Evolutionary conservation across 2,888 invertebrate genomes (phyloP).

Genomic region (Cheilosia impressa): DNA sequence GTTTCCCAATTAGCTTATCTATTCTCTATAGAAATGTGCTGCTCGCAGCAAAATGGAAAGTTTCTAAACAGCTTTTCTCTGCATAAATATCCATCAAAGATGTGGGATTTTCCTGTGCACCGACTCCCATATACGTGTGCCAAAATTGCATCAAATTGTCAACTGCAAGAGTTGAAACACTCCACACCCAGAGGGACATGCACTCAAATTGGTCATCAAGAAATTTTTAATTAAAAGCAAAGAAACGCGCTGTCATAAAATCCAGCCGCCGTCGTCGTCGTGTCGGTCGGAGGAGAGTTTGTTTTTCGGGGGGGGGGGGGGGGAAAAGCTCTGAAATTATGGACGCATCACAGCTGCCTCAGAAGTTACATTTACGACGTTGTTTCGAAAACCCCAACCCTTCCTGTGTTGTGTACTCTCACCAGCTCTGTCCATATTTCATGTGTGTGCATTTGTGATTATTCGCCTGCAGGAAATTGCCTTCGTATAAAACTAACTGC

Average conservation of each 20-base stretch:
- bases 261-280: not conserved
- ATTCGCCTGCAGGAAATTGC: slow-evolving; percentile 61
- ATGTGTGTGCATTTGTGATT: slow-evolving; percentile 36
- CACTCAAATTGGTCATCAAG: slow-evolving; percentile 59
- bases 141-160: slow-evolving; percentile 21
- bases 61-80: not conserved
- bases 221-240: slow-evolving; percentile 65
- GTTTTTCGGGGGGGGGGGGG: slow-evolving; percentile 3
- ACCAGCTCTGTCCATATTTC: not conserved
- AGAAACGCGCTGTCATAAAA: slow-evolving; percentile 28
- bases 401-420: not conserved
- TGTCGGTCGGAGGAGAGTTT: slow-evolving; percentile 2
- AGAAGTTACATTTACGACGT: slow-evolving; percentile 27
- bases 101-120: not conserved
- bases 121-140: not conserved
- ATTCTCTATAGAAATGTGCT: not conserved
- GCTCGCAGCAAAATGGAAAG: not conserved
- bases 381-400: slow-evolving; percentile 43
- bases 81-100: not conserved
- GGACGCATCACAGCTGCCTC: slow-evolving; percentile 41
- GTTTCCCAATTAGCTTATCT: slow-evolving; percentile 33
- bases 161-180: slow-evolving; percentile 31
- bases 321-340: slow-evolving; percentile 35
- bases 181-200: slow-evolving; percentile 19
- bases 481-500: slow-evolving; percentile 49